Evolutionary conservation across 2,797 vertebrate species (phyloP).

Genomic region (Staurois parvus): DNA sequence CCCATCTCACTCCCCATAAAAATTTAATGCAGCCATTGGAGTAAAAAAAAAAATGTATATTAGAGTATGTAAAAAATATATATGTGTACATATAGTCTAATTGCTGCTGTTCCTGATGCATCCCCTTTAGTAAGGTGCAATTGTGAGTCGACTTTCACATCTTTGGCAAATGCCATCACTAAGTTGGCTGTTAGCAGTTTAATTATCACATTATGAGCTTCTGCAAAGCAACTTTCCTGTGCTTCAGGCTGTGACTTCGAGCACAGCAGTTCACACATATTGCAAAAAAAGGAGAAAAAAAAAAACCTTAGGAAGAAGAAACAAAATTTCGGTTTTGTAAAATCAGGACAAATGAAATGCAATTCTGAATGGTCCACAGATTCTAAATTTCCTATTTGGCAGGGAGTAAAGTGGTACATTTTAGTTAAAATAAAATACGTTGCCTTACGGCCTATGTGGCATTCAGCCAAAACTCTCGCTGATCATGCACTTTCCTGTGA

Average conservation of each 20-base stretch:
- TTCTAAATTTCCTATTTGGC: background rate
- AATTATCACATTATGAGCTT: conserved; percentile 98
- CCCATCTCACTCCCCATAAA: conserved; percentile 86
- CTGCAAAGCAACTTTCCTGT: conserved; percentile 84
- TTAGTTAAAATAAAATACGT: background rate
- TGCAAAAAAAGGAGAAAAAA: conserved; percentile 76
- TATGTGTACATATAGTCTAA: conserved; percentile 49
- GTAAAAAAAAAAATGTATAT: conserved; percentile 64
- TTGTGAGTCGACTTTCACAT: conserved; percentile 76
- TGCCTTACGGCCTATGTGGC: background rate
- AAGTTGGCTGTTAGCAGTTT: conserved; percentile 95
- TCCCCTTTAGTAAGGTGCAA: conserved; percentile 76
- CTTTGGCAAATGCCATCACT: conserved; percentile 84
- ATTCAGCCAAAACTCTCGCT: background rate
- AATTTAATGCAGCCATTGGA: conserved; percentile 83
- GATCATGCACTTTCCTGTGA: background rate
- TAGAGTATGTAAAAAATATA: conserved; percentile 41
- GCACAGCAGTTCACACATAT: conserved; percentile 80
- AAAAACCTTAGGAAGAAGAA: conserved; percentile 6
- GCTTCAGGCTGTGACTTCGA: conserved; percentile 84
- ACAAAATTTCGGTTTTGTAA: conserved; percentile 6
- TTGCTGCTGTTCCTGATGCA: conserved; percentile 67
- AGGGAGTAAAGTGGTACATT: background rate
- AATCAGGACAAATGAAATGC: conserved; percentile 6
- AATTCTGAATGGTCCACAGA: conserved; percentile 1